These are phyloP conservation scores for Dromococcyx pavoninus DNA, from an alignment of 2,797 vertebrate genomes.

Conservation along the genomic window DNA sequence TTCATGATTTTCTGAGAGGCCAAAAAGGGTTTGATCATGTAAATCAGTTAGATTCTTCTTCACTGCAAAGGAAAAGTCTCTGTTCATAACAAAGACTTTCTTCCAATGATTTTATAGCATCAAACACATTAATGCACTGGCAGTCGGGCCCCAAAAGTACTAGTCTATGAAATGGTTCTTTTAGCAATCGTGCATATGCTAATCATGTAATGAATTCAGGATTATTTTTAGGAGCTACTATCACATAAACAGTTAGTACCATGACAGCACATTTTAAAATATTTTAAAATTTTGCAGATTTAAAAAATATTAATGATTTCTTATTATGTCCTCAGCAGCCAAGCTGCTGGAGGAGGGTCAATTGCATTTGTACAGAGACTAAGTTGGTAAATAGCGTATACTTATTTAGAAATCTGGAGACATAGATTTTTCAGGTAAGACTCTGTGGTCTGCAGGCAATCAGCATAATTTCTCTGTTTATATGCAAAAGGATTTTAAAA, in stretches of 20 bases:
- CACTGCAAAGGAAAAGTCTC: neutral
- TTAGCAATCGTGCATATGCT: neutral
- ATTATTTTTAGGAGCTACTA: constrained; percentile 49
- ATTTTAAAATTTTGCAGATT: constrained; percentile 12
- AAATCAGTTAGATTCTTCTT: neutral
- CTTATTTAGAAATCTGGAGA: neutral
- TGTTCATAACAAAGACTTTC: neutral
- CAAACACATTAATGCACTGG: neutral
- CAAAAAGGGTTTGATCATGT: neutral
- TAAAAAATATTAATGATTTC: constrained; percentile 37
- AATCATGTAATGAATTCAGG: constrained; percentile 23
- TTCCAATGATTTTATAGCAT: neutral
- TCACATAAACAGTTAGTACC: constrained; percentile 1
- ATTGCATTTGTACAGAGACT: neutral
- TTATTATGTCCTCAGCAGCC: constrained; percentile 13
- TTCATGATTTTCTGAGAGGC: neutral
- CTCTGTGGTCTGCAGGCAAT: neutral
- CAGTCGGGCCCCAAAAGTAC: neutral
- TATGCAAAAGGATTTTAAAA: neutral
- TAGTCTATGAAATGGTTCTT: neutral
- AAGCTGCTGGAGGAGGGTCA: neutral
- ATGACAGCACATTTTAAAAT: constrained; percentile 24
- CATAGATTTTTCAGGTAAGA: neutral
- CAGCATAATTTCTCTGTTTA: neutral
- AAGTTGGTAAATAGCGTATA: neutral